These are phyloP conservation scores for Eriosoma lanigerum DNA, from an alignment of 1,140 invertebrate genomes.

Conservation along the genomic window DNA sequence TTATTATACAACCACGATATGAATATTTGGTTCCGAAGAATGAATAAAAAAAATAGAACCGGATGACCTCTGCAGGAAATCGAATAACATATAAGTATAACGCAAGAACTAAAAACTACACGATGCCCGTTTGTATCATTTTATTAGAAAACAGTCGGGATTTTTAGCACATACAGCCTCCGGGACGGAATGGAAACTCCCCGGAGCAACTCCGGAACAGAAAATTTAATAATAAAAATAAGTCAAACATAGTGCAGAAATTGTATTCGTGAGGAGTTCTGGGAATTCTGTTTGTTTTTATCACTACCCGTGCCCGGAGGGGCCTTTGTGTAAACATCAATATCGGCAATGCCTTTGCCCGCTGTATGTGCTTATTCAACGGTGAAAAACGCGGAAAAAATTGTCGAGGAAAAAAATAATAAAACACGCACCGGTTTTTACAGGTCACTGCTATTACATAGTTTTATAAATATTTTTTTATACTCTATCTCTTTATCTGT, in stretches of 20 bases:
- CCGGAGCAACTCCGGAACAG: conserved; percentile 15
- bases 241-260: conserved; percentile 47
- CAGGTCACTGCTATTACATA: conserved; percentile 44
- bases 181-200: conserved; percentile 18
- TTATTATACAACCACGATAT: not conserved
- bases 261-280: conserved; percentile 41
- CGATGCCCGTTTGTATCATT: conserved; percentile 23
- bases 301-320: not conserved
- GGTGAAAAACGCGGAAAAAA: conserved; percentile 47
- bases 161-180: conserved; percentile 24
- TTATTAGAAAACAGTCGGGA: conserved; percentile 33
- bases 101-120: not conserved
- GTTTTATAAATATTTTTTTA: not conserved
- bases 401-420: conserved; percentile 22
- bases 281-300: conserved; percentile 47
- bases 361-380: conserved; percentile 25
- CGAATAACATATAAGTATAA: conserved; percentile 3
- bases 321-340: conserved; percentile 47
- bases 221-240: conserved; percentile 52
- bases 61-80: conserved; percentile 27
- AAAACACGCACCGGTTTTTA: conserved; percentile 35
- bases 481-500: not conserved
- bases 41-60: not conserved
- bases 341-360: conserved; percentile 28
- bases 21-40: conserved; percentile 29